Conservation (phyloP, 1,140 invertebrate genomes). For the Pogonognathellus flavescens region DNA sequence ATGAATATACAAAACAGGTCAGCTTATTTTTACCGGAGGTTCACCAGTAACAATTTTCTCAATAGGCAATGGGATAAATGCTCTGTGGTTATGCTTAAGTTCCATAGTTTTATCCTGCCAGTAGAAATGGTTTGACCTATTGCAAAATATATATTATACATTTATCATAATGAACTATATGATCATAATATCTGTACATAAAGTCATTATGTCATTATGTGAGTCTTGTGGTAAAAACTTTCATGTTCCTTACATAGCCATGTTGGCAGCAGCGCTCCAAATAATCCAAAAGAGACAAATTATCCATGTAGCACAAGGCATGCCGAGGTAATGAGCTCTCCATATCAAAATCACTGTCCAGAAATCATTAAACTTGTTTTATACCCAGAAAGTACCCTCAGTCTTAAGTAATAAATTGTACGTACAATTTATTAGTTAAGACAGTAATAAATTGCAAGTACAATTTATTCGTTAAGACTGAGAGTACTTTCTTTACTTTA, state of each 20-base stretch:
- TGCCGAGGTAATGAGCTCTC: neutral
- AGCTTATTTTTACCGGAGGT: neutral
- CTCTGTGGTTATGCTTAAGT: neutral
- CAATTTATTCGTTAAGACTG: neutral
- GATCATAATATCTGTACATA: too few relatives aligned
- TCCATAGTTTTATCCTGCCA: neutral
- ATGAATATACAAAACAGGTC: too few relatives aligned
- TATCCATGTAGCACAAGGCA: neutral
- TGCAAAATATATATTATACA: too few relatives aligned
- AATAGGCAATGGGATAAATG: neutral
- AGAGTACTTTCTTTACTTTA: too few relatives aligned
- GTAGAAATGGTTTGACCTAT: slow-evolving; percentile 14
- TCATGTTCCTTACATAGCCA: too few relatives aligned
- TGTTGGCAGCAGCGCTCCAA: neutral
- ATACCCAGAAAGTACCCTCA: too few relatives aligned
- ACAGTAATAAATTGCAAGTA: neutral
- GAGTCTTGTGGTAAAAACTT: too few relatives aligned
- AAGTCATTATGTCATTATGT: too few relatives aligned
- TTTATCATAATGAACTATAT: too few relatives aligned
- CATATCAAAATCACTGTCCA: neutral
- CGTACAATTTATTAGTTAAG: neutral
- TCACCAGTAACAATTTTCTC: neutral
- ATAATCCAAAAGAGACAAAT: neutral
- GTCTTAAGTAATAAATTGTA: too few relatives aligned
- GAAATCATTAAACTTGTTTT: neutral